Evolutionary conservation across 2,113 vertebrate species (phyloP).

Genomic region (Anhinga anhinga): DNA sequence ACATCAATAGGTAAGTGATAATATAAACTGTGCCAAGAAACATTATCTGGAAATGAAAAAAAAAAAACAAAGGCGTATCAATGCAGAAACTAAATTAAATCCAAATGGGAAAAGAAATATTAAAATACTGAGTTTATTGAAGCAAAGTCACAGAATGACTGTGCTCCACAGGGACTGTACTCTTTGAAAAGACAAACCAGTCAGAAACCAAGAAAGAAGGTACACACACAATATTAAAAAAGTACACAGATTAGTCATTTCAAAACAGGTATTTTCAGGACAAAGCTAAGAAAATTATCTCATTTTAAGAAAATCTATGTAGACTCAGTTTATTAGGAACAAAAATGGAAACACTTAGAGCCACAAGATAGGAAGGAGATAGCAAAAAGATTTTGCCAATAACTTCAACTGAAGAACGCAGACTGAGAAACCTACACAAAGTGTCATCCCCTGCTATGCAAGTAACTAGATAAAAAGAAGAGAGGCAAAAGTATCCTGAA

Average conservation of each 20-base stretch:
- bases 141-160: background rate
- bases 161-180: background rate
- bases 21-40: background rate
- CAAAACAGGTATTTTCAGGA: background rate
- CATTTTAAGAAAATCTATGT: background rate
- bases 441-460: background rate
- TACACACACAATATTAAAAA: background rate
- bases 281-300: background rate
- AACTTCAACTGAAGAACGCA: background rate
- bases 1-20: background rate
- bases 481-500: background rate
- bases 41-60: background rate
- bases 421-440: background rate
- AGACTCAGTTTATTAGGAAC: background rate
- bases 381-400: background rate
- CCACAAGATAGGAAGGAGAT: background rate
- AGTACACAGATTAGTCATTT: background rate
- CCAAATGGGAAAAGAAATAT: background rate
- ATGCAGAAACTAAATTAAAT: background rate
- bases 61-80: background rate
- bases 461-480: background rate
- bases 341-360: background rate
- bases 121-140: background rate
- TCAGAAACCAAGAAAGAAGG: background rate
- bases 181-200: background rate